Conservation (phyloP, 1,140 invertebrate genomes). For the Leptinotarsa defecta region DNA sequence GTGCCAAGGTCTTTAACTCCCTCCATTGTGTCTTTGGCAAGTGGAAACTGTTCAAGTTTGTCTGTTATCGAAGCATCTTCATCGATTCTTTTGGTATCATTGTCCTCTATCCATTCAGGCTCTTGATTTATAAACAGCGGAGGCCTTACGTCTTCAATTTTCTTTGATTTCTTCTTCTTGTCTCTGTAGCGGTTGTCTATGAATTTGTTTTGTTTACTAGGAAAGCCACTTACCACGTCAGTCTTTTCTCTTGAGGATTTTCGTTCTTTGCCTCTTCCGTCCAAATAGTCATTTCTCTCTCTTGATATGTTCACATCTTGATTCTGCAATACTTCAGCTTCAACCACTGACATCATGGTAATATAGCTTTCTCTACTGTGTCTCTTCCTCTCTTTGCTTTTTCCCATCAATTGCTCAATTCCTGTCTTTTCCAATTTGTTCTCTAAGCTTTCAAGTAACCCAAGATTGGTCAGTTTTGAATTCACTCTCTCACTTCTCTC, state of each 20-base stretch:
- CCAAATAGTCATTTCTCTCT: constrained; percentile 2
- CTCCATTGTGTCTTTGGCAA: background rate
- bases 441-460: background rate
- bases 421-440: background rate
- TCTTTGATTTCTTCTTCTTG: background rate
- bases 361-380: background rate
- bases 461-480: background rate
- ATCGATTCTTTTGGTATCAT: background rate
- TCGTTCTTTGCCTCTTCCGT: background rate
- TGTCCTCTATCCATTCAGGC: constrained; percentile 25
- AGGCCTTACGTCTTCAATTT: background rate
- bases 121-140: constrained; percentile 2
- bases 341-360: background rate
- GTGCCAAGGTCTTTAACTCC: constrained; percentile 11
- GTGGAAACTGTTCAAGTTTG: background rate
- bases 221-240: background rate
- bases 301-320: background rate
- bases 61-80: background rate
- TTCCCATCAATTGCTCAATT: background rate
- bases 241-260: background rate
- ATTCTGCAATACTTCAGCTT: background rate
- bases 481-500: background rate
- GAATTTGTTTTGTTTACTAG: background rate
- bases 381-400: background rate
- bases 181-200: background rate